A percentile compares a stretch with the other conserved stretches of the same genome.
phyloP scores from a whole-genome alignment of 1,140 invertebrate species.

The Leptonema lineaticorne region DNA sequence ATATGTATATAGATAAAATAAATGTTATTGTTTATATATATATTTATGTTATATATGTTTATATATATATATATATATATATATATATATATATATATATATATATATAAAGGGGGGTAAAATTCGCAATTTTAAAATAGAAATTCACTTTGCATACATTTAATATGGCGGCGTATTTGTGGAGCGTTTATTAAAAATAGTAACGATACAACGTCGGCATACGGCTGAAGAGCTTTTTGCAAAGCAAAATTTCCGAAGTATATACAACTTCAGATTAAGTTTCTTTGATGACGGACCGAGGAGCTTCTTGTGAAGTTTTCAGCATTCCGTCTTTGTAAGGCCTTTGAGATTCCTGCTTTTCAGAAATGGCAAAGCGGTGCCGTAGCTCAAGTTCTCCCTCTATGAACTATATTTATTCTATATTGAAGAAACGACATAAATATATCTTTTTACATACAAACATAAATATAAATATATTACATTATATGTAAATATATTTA shows the following conservation, averaged over 20 bases:
- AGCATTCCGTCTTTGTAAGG: slow-evolving; percentile 23
- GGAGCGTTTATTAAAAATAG: neutral
- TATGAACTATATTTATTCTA: neutral
- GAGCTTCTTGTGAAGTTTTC: slow-evolving; percentile 23
- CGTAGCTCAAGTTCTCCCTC: slow-evolving; percentile 11
- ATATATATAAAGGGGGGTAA: too few relatives aligned
- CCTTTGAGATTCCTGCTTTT: slow-evolving; percentile 26
- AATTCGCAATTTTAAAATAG: too few relatives aligned
- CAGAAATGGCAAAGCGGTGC: slow-evolving; percentile 2
- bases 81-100: too few relatives aligned
- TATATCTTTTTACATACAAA: neutral
- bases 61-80: too few relatives aligned
- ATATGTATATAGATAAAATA: too few relatives aligned
- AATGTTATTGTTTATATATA: too few relatives aligned
- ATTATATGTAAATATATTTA: neutral
- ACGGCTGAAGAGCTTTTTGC: neutral
- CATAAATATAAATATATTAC: neutral
- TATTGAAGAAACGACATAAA: neutral
- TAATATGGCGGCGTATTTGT: too few relatives aligned
- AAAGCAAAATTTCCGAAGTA: slow-evolving; percentile 20
- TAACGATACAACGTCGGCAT: neutral
- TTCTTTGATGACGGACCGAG: slow-evolving; percentile 22
- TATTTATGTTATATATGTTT: too few relatives aligned
- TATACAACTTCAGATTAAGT: slow-evolving; percentile 26
- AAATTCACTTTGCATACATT: too few relatives aligned